Evolutionary conservation across 1,140 invertebrate species (phyloP).

Genomic region (Episyrphus balteatus): DNA sequence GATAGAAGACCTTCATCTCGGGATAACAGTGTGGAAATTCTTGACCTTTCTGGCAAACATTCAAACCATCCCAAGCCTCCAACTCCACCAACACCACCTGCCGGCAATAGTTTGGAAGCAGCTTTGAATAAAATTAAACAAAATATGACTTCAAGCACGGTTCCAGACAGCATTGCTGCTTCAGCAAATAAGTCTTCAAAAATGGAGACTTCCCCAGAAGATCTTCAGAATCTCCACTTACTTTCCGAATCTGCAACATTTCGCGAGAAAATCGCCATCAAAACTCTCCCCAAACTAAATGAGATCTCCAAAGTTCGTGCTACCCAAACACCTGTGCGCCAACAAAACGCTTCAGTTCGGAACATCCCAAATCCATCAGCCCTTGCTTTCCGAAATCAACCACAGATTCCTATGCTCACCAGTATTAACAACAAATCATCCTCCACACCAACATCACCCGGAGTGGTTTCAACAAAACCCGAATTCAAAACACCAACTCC

Average conservation of each 20-base stretch:
- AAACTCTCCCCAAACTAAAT: background rate
- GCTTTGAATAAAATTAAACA: constrained; percentile 34
- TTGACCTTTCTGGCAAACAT: constrained; percentile 24
- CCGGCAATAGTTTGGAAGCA: constrained; percentile 19
- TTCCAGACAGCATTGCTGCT: background rate
- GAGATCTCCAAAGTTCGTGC: no score
- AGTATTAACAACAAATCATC: background rate
- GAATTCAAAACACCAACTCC: constrained; percentile 1
- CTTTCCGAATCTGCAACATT: constrained; percentile 31
- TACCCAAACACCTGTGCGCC: constrained; percentile 16
- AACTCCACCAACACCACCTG: constrained; percentile 1
- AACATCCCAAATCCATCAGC: constrained; percentile 36
- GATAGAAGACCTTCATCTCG: constrained; percentile 7
- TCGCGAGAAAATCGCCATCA: constrained; percentile 31
- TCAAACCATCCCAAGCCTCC: constrained; percentile 4
- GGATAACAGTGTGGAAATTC: constrained; percentile 22
- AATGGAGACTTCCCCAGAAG: constrained; percentile 11
- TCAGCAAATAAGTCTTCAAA: background rate
- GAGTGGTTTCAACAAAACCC: constrained; percentile 9
- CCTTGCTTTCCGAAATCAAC: constrained; percentile 32
- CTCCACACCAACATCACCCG: constrained; percentile 1
- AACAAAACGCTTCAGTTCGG: constrained; percentile 32
- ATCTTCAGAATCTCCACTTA: constrained; percentile 33
- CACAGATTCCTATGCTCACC: background rate
- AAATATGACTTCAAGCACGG: constrained; percentile 15